phyloP scores from a whole-genome alignment of 2,888 invertebrate genomes.

The Euplagia quadripunctaria region DNA sequence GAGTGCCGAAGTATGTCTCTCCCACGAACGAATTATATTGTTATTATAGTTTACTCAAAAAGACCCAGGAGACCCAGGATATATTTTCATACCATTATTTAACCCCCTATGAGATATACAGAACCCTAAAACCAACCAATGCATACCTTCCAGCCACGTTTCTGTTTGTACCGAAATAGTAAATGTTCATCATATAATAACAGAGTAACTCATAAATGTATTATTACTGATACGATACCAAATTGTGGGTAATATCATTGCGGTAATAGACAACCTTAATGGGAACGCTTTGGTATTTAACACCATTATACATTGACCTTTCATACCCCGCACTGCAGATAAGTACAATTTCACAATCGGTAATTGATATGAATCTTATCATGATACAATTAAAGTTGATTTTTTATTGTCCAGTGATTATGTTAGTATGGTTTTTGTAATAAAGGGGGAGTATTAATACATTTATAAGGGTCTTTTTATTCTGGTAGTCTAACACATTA shows the following conservation, averaged over 20 bases:
- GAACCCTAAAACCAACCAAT: not conserved
- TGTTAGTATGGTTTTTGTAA: conserved; percentile 29
- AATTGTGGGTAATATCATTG: conserved; percentile 79
- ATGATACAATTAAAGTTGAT: not conserved
- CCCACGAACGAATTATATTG: too few species aligned
- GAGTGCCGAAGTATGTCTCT: too few species aligned
- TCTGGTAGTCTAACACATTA: conserved; percentile 66
- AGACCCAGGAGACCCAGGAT: not conserved
- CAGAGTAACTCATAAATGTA: conserved; percentile 62
- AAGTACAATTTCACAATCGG: conserved; percentile 43
- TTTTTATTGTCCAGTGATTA: not conserved
- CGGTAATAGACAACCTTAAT: conserved; percentile 75
- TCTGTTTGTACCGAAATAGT: conserved; percentile 30
- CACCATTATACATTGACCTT: conserved; percentile 57
- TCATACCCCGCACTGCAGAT: conserved; percentile 50
- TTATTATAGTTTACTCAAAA: too few species aligned
- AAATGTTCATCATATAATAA: conserved; percentile 56
- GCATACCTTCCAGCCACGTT: conserved; percentile 28
- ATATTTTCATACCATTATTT: not conserved
- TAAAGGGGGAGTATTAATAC: conserved; percentile 57
- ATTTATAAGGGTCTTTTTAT: conserved; percentile 50
- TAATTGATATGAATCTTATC: not conserved
- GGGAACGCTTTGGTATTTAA: conserved; percentile 68
- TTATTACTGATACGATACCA: conserved; percentile 72
- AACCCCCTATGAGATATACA: not conserved